These are phyloP conservation scores for Spizaetus ornatus DNA, from an alignment of 2,113 vertebrate species.

Conservation along the genomic window DNA sequence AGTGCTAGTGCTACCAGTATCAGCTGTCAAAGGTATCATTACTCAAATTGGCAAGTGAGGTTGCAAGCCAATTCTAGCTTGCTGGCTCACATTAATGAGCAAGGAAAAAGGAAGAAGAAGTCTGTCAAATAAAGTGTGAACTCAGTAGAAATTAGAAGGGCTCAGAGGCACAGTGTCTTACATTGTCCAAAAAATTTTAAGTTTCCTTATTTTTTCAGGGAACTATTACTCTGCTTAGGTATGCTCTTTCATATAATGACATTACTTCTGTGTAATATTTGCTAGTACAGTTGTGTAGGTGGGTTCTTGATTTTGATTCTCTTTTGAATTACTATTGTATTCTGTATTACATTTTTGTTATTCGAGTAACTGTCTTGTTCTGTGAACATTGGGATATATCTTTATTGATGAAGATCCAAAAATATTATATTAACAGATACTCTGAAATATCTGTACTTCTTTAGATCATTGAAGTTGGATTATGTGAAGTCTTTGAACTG, in stretches of 20 bases:
- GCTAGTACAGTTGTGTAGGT: neutral
- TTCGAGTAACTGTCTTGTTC: neutral
- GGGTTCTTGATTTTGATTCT: neutral
- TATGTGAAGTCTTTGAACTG: slow-evolving; percentile 97
- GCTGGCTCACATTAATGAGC: neutral
- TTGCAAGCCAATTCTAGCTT: neutral
- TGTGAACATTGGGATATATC: neutral
- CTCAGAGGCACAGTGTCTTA: neutral
- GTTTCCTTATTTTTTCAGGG: neutral
- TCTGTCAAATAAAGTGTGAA: neutral
- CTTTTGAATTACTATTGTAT: neutral
- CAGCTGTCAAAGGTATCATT: neutral
- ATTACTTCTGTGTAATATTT: neutral
- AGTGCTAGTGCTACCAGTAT: neutral
- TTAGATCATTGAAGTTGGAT: slow-evolving; percentile 96
- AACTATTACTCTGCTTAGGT: neutral
- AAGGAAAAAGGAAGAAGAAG: neutral
- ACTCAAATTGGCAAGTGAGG: neutral
- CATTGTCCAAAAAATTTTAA: neutral
- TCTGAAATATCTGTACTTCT: neutral
- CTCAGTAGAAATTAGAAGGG: neutral
- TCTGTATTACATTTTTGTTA: neutral
- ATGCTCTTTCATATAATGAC: neutral
- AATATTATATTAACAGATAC: neutral
- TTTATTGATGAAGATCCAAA: neutral